Evolutionary conservation across 2,113 vertebrate genomes (phyloP).

Genomic region (Myrmecophaga tridactyla): DNA sequence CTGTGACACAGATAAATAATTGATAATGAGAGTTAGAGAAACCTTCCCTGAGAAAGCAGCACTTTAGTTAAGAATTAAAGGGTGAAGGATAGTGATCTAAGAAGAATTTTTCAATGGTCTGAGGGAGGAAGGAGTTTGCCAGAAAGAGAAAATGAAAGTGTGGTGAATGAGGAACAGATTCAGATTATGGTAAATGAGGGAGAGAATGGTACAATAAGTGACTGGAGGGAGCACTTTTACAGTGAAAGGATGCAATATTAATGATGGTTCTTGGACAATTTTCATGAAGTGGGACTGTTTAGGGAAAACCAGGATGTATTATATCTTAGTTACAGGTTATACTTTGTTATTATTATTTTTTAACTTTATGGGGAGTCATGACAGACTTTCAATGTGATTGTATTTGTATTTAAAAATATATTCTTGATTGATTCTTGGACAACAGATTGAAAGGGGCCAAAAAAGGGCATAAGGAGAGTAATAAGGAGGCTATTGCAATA

Average conservation of each 20-base stretch:
- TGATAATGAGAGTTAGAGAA: neutral
- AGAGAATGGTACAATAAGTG: neutral
- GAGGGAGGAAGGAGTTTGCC: neutral
- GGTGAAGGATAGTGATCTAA: neutral
- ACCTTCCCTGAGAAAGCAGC: neutral
- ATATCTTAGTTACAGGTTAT: neutral
- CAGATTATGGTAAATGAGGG: neutral
- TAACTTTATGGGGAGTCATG: neutral
- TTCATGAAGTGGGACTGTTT: neutral
- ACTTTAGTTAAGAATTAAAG: neutral
- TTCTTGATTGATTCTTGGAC: neutral
- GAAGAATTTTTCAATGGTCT: neutral
- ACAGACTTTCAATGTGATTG: neutral
- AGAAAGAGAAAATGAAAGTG: neutral
- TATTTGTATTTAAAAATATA: neutral
- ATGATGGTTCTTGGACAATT: neutral
- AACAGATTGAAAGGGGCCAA: neutral
- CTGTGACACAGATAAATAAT: neutral
- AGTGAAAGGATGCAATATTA: neutral
- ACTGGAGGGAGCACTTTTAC: neutral
- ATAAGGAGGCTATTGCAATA: neutral
- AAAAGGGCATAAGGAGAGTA: neutral
- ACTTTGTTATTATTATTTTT: too few species aligned
- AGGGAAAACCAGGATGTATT: neutral
- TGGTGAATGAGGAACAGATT: too few species aligned